Conservation (phyloP, 2,888 invertebrate species). For the Chromoteleia sp. region DNA sequence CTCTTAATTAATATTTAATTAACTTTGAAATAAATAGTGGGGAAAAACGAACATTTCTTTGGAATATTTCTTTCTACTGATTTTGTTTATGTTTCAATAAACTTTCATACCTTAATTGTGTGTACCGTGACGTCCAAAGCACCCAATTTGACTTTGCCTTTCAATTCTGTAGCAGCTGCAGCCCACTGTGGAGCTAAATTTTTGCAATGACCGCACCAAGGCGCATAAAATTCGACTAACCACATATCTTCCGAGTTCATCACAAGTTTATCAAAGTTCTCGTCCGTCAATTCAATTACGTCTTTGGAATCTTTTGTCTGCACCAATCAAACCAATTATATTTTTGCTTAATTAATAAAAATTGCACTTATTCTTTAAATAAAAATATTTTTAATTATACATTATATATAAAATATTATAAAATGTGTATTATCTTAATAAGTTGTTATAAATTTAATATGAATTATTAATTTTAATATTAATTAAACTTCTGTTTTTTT, state of each 20-base stretch:
- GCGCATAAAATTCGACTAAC: slow-evolving; percentile 99
- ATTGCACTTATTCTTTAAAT: no score
- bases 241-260: slow-evolving; percentile 97
- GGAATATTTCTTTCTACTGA: no score
- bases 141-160: slow-evolving; percentile 98
- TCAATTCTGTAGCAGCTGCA: slow-evolving; percentile 94
- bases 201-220: slow-evolving; percentile 99
- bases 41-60: no score
- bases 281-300: slow-evolving; percentile 97
- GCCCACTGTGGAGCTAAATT: slow-evolving; percentile 98
- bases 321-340: neutral
- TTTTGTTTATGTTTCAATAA: slow-evolving; percentile 5
- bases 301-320: slow-evolving; percentile 85
- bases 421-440: no score
- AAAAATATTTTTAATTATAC: no score
- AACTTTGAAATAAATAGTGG: no score
- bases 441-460: no score
- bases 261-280: slow-evolving; percentile 97
- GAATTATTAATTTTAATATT: no score
- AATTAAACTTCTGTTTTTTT: neutral
- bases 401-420: no score
- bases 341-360: no score
- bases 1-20: no score
- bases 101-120: slow-evolving; percentile 86
- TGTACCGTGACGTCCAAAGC: slow-evolving; percentile 98